Base-by-base conservation (phyloP, 2,113 vertebrate species). In the Amphilophus citrinellus region DNA sequence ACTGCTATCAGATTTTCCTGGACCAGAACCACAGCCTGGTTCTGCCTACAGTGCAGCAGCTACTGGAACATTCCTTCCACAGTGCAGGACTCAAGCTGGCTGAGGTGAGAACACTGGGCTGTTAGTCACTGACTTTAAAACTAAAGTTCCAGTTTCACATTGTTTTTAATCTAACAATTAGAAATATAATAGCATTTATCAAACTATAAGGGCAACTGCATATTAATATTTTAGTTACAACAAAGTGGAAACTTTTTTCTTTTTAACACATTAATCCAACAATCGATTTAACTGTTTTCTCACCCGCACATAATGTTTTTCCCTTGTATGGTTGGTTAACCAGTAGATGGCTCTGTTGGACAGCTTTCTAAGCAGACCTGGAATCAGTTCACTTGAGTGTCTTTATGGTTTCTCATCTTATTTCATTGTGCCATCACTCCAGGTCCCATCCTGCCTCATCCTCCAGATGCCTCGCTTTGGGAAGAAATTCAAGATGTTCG, bases 401-500 rank as follows among this genome's bases (percentile, higher is more conserved):
- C 13, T 58, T 14, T 7, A 24, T 50, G 2, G 30, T 44, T 9
- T 61, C 22, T 66, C 17, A 3, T 75, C 1, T 30, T 13, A 5
- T 53, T 71, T 63, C 0, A 15, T 3, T 47, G 50, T 77, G 3
- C 39, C 14, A 17, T 75, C 2, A 57, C 20, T 83, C 4, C 91
- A 98, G 97, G 96, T 97, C 22, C 97, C 97, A 0, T 97, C 97
- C 62, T 98, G 97, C 84, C 96, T 98, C 90, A 98, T 98, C 63
- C 96, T 98, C 62, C 97, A 98, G 92, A 98, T 97, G 97, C 97
- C 97, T 0, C 97, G 97, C 14, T 98, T 97, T 71, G 97, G 97
- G 37, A 98, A 98, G 92, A 96, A 97, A 60, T 98, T 97, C 85
- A 98, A 98, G 91, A 97, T 98, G 97, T 98, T 98, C 91, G 96